Percentiles rank a stretch among this genome's conserved stretches.
phyloP scores from a whole-genome alignment of 2,888 invertebrate genomes.

The Lasioglossum pauxillum region DNA sequence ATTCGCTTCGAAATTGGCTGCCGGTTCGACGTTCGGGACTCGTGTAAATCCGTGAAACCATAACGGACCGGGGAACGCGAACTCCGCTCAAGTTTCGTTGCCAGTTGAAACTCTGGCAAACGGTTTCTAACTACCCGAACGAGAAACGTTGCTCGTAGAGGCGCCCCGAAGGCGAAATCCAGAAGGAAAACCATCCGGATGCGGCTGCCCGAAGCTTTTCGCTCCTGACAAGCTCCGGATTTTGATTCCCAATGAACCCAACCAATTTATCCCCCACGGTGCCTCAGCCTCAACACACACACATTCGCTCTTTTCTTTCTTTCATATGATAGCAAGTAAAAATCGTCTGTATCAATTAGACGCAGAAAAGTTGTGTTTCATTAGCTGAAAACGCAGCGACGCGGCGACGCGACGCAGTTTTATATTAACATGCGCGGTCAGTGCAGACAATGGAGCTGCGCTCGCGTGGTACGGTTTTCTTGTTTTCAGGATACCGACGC shows the following conservation, averaged over 20 bases:
- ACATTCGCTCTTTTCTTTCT: too few relatives aligned
- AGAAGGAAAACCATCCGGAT: conserved; percentile 12
- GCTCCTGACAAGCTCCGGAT: not conserved
- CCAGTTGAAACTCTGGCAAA: conserved; percentile 59
- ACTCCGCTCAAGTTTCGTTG: conserved; percentile 55
- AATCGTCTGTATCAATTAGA: too few relatives aligned
- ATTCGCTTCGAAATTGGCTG: conserved; percentile 35
- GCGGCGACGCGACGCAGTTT: not conserved
- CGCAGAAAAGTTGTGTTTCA: not conserved
- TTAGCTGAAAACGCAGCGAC: not conserved
- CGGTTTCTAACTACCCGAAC: conserved; percentile 58
- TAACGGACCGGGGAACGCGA: conserved; percentile 50
- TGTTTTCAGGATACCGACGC: not conserved
- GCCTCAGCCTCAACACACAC: too few relatives aligned
- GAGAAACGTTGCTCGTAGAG: conserved; percentile 43
- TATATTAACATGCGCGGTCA: not conserved
- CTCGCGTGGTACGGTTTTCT: not conserved
- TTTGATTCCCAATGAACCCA: conserved; percentile 3
- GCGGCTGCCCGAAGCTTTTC: conserved; percentile 1
- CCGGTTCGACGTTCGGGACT: conserved; percentile 30
- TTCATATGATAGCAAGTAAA: too few relatives aligned
- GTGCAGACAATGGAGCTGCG: not conserved
- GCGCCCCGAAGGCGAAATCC: conserved; percentile 20
- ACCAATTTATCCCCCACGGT: too few relatives aligned
- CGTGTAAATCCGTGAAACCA: conserved; percentile 62